These are phyloP conservation scores for Limanda limanda DNA, from an alignment of 2,113 vertebrate genomes.

Conservation along the genomic window DNA sequence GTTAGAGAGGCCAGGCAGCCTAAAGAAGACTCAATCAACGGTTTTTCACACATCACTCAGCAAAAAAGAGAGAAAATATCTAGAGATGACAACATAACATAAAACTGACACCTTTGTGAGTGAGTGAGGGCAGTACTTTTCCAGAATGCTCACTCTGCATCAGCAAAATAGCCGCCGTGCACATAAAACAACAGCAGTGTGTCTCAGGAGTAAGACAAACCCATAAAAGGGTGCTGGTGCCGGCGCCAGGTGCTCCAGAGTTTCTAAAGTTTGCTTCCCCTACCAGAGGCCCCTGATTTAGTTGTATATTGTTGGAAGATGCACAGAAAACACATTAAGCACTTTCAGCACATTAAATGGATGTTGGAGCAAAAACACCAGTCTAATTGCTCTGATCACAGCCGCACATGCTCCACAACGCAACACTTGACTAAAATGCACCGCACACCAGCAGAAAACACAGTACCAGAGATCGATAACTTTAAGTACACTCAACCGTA, in stretches of 20 bases:
- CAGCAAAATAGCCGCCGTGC: no score
- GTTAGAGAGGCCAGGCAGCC: background rate
- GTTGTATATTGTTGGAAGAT: background rate
- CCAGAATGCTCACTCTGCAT: no score
- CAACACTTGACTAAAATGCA: background rate
- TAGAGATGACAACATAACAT: no score
- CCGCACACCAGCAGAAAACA: no score
- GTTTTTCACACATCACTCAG: no score
- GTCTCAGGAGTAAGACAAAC: background rate
- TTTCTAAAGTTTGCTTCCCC: background rate
- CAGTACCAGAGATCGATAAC: background rate
- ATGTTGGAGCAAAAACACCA: background rate
- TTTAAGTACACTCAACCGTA: conserved; percentile 20
- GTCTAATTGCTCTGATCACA: background rate
- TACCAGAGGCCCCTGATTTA: background rate
- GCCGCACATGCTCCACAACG: background rate
- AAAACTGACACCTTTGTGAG: no score
- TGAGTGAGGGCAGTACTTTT: no score
- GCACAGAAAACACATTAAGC: background rate
- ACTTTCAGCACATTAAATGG: background rate
- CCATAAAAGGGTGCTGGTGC: background rate
- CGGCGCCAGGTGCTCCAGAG: background rate
- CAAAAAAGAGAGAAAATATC: no score
- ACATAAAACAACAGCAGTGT: background rate
- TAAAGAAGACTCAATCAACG: no score